A percentile compares a stretch with the other conserved stretches of the same genome.
Conservation (phyloP, 2,797 vertebrate species). For the Hydrophis major region DNA sequence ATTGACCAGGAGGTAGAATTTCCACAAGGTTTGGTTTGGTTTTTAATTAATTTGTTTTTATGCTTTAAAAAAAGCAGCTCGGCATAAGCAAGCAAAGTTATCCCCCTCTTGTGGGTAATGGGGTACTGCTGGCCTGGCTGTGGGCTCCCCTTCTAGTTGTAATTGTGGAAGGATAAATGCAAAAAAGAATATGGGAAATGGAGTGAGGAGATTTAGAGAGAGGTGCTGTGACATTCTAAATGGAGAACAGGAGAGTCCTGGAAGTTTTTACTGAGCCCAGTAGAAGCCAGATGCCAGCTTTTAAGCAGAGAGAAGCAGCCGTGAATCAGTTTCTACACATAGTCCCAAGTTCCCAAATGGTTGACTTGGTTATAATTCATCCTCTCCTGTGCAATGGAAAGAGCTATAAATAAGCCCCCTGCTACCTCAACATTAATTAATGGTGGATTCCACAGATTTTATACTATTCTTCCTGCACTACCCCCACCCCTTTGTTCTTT, state of each 20-base stretch:
- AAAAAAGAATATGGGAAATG: background rate
- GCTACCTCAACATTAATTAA: slow-evolving; percentile 4
- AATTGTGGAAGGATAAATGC: background rate
- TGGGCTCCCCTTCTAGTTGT: background rate
- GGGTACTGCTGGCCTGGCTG: background rate
- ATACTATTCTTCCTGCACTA: background rate
- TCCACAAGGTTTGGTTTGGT: background rate
- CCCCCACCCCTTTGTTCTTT: slow-evolving; percentile 44
- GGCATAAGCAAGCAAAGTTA: background rate
- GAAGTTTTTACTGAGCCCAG: background rate
- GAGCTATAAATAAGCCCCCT: background rate
- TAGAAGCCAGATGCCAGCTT: background rate
- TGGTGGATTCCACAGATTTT: slow-evolving; percentile 19
- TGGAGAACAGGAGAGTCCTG: background rate
- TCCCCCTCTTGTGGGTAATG: background rate
- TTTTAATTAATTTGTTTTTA: background rate
- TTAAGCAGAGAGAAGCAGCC: background rate
- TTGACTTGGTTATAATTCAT: slow-evolving; percentile 13
- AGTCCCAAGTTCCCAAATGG: background rate
- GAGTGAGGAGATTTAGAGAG: background rate
- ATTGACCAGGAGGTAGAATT: background rate
- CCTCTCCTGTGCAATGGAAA: slow-evolving; percentile 17
- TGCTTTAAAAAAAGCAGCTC: background rate
- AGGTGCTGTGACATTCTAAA: background rate
- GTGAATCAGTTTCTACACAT: accelerated